Percentiles rank a stretch among this genome's conserved stretches.
These are phyloP conservation scores for Ptyas mucosa DNA, from an alignment of 2,113 vertebrate genomes.

Conservation along the genomic window DNA sequence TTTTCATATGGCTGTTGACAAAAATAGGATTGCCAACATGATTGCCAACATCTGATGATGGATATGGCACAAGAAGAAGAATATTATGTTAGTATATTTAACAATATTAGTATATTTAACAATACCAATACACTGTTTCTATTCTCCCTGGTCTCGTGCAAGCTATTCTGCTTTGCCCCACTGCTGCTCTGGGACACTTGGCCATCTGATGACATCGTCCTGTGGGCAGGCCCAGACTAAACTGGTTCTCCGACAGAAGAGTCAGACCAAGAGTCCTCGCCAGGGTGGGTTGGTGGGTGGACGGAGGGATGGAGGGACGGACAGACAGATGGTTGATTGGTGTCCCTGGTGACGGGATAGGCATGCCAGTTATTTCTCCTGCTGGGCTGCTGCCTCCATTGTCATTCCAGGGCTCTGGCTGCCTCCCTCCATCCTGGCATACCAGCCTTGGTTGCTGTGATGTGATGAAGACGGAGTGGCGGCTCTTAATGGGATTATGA, in stretches of 20 bases:
- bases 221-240: neutral
- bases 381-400: constrained; percentile 31
- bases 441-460: constrained; percentile 67
- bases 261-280: too few species aligned
- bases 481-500: constrained; percentile 64
- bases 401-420: constrained; percentile 24
- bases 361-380: constrained; percentile 42
- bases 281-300: neutral
- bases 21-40: too few species aligned
- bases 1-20: too few species aligned
- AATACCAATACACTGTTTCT: neutral
- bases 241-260: neutral
- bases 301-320: neutral
- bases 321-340: neutral
- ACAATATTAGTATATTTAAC: neutral
- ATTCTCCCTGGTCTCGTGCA: neutral
- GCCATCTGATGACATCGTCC: too few species aligned
- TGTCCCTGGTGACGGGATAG: constrained; percentile 33
- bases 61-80: too few species aligned
- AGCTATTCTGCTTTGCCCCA: neutral
- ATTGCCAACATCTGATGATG: too few species aligned
- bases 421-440: constrained; percentile 51
- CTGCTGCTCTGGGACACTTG: neutral
- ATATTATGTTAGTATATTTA: too few species aligned
- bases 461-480: constrained; percentile 51